Conservation (phyloP, 2,113 vertebrate genomes). For the Xiphias gladius region DNA sequence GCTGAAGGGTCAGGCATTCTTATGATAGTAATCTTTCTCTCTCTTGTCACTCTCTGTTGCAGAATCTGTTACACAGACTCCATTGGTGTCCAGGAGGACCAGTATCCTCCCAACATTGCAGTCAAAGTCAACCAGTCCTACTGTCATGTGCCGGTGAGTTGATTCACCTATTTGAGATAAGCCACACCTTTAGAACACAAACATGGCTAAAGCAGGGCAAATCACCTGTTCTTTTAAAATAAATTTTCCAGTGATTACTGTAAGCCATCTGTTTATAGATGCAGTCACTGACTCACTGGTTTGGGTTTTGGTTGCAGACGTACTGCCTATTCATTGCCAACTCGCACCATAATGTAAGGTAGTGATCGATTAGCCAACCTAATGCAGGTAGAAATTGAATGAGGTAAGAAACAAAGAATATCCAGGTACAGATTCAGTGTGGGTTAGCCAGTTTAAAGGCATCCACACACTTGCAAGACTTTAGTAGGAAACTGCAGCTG, state of each 20-base stretch:
- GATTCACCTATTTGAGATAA: not conserved
- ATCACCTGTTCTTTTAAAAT: not conserved
- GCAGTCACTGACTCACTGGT: not conserved
- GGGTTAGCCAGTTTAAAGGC: not conserved
- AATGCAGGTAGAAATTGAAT: not conserved
- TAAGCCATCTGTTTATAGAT: slow-evolving; percentile 13
- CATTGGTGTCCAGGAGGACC: slow-evolving; percentile 95
- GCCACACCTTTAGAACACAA: slow-evolving; percentile 18
- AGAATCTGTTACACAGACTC: slow-evolving; percentile 99
- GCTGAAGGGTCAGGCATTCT: not conserved
- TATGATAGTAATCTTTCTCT: not conserved
- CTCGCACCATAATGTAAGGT: not conserved
- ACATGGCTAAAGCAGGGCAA: not conserved
- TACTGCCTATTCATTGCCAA: not conserved
- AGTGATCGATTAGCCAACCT: not conserved
- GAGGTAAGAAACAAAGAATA: not conserved
- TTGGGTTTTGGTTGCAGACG: not conserved
- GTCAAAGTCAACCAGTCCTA: slow-evolving; percentile 99
- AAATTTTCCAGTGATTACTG: not conserved
- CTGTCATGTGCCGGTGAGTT: slow-evolving; percentile 96
- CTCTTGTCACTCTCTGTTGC: slow-evolving; percentile 47
- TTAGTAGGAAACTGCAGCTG: not conserved
- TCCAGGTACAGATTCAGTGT: slow-evolving; percentile 2
- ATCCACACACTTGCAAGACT: not conserved
- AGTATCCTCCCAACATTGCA: slow-evolving; percentile 97